These are phyloP conservation scores for Mus spretus DNA, from an alignment of 2,797 vertebrate genomes.

Conservation along the genomic window DNA sequence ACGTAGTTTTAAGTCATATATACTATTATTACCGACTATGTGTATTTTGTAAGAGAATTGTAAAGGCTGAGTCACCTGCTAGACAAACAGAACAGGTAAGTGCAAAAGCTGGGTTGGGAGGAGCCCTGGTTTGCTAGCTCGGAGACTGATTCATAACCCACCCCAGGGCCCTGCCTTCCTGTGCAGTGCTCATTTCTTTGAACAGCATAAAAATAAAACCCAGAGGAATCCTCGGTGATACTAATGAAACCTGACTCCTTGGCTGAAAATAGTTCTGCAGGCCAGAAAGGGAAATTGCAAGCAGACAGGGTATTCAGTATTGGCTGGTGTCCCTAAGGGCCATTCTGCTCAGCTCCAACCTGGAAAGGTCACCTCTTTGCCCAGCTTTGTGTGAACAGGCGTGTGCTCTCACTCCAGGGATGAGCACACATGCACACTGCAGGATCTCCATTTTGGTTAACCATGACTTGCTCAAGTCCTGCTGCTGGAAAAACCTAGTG, in stretches of 20 bases:
- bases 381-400: neutral
- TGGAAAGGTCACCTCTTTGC: slow-evolving; percentile 14
- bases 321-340: neutral
- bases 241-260: slow-evolving; percentile 63
- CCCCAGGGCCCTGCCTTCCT: neutral
- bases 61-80: neutral
- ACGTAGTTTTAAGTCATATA: neutral
- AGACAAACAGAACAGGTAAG: neutral
- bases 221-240: slow-evolving; percentile 41
- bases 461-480: neutral
- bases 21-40: neutral
- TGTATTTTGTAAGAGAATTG: neutral
- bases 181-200: slow-evolving; percentile 22
- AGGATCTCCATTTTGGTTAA: neutral
- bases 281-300: neutral
- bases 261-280: slow-evolving; percentile 62
- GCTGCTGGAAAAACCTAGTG: neutral
- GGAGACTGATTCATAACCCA: neutral
- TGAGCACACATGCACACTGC: neutral
- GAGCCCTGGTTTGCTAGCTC: neutral
- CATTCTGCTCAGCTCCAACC: neutral
- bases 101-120: neutral
- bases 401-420: neutral
- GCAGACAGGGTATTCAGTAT: neutral
- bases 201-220: slow-evolving; percentile 3